Evolutionary conservation across 2,888 invertebrate species (phyloP).

Genomic region (Cylindroiulus punctatus): DNA sequence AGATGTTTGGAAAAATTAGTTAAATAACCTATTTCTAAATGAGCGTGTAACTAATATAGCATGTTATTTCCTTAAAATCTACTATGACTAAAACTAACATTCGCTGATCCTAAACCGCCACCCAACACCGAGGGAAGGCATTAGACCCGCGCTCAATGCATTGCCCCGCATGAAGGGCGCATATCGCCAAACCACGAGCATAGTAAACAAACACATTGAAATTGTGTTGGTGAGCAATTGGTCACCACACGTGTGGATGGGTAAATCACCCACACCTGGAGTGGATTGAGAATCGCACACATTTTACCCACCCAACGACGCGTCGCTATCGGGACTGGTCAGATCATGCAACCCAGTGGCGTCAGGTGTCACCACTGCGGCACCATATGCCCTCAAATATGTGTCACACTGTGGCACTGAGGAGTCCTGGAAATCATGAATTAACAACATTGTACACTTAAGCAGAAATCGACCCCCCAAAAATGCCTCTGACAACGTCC

Average conservation of each 20-base stretch:
- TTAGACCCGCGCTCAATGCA: constrained; percentile 18
- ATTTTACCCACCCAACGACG: constrained; percentile 58
- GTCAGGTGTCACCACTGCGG: constrained; percentile 57
- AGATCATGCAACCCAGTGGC: constrained; percentile 57
- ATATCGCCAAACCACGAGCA: constrained; percentile 14
- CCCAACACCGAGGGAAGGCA: constrained; percentile 9
- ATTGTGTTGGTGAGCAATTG: constrained; percentile 42
- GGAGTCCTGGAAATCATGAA: constrained; percentile 57
- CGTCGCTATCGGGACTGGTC: constrained; percentile 58
- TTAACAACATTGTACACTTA: constrained; percentile 54
- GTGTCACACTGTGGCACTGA: constrained; percentile 57
- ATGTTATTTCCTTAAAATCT: too few species aligned
- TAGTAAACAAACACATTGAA: constrained; percentile 46
- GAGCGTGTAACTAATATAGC: too few species aligned
- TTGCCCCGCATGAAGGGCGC: constrained; percentile 18
- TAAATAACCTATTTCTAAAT: not conserved
- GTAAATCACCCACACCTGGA: constrained; percentile 47
- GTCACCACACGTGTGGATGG: constrained; percentile 46
- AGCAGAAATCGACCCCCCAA: constrained; percentile 53
- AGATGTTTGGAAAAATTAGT: not conserved
- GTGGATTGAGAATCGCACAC: constrained; percentile 44
- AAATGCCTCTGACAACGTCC: not conserved
- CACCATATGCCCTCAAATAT: constrained; percentile 57
- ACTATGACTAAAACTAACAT: not conserved
- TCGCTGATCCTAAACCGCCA: constrained; percentile 1